A percentile compares a stretch with the other conserved stretches of the same genome.
These are phyloP conservation scores for Pegea sp. DNA, from an alignment of 23 tunicate genomes.

Conservation along the genomic window DNA sequence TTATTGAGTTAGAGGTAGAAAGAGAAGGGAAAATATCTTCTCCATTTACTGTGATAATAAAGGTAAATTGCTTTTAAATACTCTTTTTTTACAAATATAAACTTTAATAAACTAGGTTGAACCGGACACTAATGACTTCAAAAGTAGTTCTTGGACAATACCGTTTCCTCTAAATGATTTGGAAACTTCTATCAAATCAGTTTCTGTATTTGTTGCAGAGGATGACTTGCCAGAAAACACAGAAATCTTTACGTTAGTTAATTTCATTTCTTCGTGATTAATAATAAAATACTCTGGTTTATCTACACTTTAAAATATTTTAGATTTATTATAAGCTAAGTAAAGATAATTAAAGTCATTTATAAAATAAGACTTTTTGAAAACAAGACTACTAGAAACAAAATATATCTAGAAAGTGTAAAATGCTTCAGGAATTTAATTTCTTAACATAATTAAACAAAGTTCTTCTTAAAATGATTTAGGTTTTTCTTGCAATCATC, in stretches of 20 bases:
- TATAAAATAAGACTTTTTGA: too few relatives aligned
- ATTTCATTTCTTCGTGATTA: not conserved
- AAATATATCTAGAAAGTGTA: not conserved
- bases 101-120: constrained; percentile 3
- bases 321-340: constrained; percentile 4
- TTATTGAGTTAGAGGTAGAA: constrained; percentile 17
- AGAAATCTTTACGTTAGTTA: constrained; percentile 23
- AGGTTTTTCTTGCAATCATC: not conserved
- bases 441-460: not conserved
- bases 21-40: constrained; percentile 5
- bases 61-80: constrained; percentile 11
- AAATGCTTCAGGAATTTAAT: not conserved
- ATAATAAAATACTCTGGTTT: not conserved
- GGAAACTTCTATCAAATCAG: constrained; percentile 1
- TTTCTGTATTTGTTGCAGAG: constrained; percentile 10
- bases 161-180: constrained; percentile 3
- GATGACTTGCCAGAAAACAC: constrained; percentile 66
- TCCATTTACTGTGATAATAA: constrained; percentile 32
- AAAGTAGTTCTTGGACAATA: constrained; percentile 14
- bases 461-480: too few relatives aligned
- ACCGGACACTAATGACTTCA: constrained; percentile 13
- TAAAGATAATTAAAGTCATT: too few relatives aligned
- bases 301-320: too few relatives aligned
- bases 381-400: not conserved
- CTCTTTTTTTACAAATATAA: not conserved